Evolutionary conservation across 2,113 vertebrate genomes (phyloP).

Genomic region (Tricholaema leucomelas): DNA sequence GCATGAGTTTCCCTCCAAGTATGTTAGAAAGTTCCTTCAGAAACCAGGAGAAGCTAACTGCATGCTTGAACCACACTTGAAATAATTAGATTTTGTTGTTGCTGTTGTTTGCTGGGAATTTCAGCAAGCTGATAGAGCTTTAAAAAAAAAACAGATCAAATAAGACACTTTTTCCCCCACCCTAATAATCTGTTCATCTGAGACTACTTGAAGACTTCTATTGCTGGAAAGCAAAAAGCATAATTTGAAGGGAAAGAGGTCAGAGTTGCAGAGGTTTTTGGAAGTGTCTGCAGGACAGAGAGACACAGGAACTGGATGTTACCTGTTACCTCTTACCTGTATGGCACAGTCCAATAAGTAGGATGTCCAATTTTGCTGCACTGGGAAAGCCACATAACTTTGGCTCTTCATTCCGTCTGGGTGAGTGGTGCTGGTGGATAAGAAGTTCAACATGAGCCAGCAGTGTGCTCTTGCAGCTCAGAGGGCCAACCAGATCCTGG

Average conservation of each 20-base stretch:
- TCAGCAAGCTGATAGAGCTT: neutral
- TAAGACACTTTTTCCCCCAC: neutral
- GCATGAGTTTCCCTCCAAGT: neutral
- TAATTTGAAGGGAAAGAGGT: neutral
- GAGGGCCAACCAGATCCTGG: too few species aligned
- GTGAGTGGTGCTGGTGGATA: too few species aligned
- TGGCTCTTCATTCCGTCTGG: neutral
- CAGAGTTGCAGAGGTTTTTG: neutral
- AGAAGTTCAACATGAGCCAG: too few species aligned
- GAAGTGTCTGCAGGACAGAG: neutral
- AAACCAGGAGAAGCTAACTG: neutral
- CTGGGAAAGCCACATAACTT: neutral
- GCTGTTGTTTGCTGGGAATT: neutral
- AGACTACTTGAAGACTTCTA: neutral
- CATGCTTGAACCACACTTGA: neutral
- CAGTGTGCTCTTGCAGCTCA: too few species aligned
- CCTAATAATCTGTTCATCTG: neutral
- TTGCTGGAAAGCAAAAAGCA: neutral
- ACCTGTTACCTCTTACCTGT: neutral
- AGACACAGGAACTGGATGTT: neutral
- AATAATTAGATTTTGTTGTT: neutral
- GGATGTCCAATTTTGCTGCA: neutral
- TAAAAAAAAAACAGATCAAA: neutral
- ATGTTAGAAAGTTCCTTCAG: neutral
- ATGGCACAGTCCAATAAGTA: neutral